Base-by-base conservation (phyloP, 1,140 invertebrate genomes). In the Rhynchophorus ferrugineus region DNA sequence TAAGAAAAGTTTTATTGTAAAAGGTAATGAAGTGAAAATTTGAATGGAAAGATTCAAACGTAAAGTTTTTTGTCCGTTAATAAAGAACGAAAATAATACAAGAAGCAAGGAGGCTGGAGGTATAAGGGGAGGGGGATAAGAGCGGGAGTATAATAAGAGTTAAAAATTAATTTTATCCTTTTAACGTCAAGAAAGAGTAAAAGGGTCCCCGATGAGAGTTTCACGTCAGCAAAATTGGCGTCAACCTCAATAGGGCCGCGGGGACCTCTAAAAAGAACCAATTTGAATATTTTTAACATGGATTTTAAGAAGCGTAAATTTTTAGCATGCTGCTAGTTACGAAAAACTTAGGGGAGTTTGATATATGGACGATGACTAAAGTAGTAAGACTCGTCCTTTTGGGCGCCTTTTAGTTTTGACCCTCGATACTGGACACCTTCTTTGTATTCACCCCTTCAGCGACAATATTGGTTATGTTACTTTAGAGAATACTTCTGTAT, bases 281-380 rank as follows among this genome's bases (percentile, higher is more conserved):
- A 71, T 71, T 71, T 71, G 70, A 71, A 71, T 71, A 71, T 71
- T 70, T 71, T 68, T 64, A 63, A 70, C 69, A 69, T 69, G 70
- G 67, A 71, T 71, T 71, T 71, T 71, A 70, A 71, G 67, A 65
- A 67, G 67, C 69, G 67, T 66, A 68, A 68, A 70, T 70, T 70
- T 70, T 70, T 70, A 69, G 49, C 54, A 56, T 69, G 49, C 57
- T 56, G 45, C 41, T 57, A 56, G 46, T 49, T 49, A 49, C 52
- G 56, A 41, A 56, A 20, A 49, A 48, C 42, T 50, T 48, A 44
- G 54, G 57, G 53, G 50, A 49, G 33, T 35, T 29, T 56, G 53
- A 59, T 56, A 51, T 59, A 59, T 59, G 24, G 45, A 13, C 53
- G 45, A 59, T 56, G 51, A 54, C 51, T 50, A 54, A 58, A 58